These are phyloP conservation scores for Synanceia verrucosa DNA, from an alignment of 2,797 vertebrate genomes.

Conservation along the genomic window DNA sequence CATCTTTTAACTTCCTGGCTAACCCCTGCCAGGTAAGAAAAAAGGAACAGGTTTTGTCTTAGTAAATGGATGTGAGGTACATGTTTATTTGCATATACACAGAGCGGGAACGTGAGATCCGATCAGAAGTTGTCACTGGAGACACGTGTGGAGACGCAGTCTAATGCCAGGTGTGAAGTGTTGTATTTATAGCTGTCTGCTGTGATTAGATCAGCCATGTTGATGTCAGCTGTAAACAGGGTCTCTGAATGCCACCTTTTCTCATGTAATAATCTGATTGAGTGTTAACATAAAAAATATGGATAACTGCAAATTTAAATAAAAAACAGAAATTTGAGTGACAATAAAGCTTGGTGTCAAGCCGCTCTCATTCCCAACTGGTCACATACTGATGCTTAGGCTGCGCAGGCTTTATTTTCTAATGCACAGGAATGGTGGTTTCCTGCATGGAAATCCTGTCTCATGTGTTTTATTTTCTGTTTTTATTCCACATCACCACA, in stretches of 20 bases:
- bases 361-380: too few relatives aligned
- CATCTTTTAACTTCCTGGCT: too few relatives aligned
- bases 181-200: neutral
- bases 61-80: neutral
- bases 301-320: neutral
- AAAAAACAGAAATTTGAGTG: neutral
- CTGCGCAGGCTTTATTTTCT: too few relatives aligned
- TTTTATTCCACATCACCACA: too few relatives aligned
- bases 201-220: neutral
- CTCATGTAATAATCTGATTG: neutral
- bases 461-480: too few relatives aligned
- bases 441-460: too few relatives aligned
- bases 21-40: neutral
- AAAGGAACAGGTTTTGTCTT: neutral
- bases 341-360: neutral
- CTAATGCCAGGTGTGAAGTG: neutral
- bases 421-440: too few relatives aligned
- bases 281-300: neutral
- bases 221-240: neutral
- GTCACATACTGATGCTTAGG: too few relatives aligned
- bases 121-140: neutral
- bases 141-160: neutral
- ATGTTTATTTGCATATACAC: neutral
- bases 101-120: neutral
- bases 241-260: neutral